A percentile compares a stretch with the other conserved stretches of the same genome.
phyloP scores from a whole-genome alignment of 2,888 invertebrate species.

The Pheosia tremula region DNA sequence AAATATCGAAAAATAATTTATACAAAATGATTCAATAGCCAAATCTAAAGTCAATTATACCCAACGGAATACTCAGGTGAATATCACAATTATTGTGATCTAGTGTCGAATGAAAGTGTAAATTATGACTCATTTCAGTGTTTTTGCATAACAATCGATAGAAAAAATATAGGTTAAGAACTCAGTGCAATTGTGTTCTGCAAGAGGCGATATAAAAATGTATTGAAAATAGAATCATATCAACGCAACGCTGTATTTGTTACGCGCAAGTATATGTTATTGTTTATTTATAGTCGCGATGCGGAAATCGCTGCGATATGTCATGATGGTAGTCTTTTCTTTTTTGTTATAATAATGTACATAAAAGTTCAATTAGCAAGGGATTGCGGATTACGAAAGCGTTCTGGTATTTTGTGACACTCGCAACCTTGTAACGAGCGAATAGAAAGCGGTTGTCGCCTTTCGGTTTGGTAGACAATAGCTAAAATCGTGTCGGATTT shows the following conservation, averaged over 20 bases:
- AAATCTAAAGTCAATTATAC: slow-evolving; percentile 54
- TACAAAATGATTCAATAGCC: slow-evolving; percentile 64
- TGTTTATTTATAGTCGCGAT: slow-evolving; percentile 78
- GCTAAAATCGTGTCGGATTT: slow-evolving; percentile 61
- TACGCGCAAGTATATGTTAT: slow-evolving; percentile 67
- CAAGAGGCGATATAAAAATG: slow-evolving; percentile 67
- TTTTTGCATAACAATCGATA: slow-evolving; percentile 84
- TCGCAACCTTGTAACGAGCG: slow-evolving; percentile 72
- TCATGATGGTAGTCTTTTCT: slow-evolving; percentile 69
- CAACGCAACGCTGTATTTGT: slow-evolving; percentile 58
- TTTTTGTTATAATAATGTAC: slow-evolving; percentile 72
- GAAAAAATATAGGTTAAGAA: slow-evolving; percentile 83
- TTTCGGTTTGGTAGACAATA: slow-evolving; percentile 66
- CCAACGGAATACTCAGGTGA: slow-evolving; percentile 69
- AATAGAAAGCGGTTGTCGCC: slow-evolving; percentile 76
- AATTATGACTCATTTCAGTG: slow-evolving; percentile 70
- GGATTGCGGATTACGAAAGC: slow-evolving; percentile 78
- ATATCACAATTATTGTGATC: slow-evolving; percentile 47
- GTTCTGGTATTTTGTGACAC: slow-evolving; percentile 72
- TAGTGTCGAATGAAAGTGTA: slow-evolving; percentile 53
- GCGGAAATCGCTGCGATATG: slow-evolving; percentile 77
- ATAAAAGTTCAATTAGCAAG: slow-evolving; percentile 66
- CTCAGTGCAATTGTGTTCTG: slow-evolving; percentile 72
- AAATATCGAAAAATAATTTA: slow-evolving; percentile 69
- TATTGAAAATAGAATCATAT: slow-evolving; percentile 62